These are phyloP conservation scores for Ceratoteleas bidentatus DNA, from an alignment of 1,140 invertebrate genomes.

Conservation along the genomic window DNA sequence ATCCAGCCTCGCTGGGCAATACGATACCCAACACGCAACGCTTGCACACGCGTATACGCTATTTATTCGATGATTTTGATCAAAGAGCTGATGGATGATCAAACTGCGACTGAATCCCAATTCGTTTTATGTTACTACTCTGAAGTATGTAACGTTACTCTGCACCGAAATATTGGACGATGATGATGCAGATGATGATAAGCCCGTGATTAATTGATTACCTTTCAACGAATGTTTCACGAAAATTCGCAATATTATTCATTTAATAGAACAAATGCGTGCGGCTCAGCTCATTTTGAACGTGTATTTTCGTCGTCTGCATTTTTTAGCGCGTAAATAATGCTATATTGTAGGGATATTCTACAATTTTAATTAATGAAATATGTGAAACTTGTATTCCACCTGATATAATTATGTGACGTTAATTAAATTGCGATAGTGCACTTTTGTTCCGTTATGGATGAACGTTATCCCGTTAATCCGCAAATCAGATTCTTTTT, in stretches of 20 bases:
- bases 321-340: constrained; percentile 19
- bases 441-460: constrained; percentile 14
- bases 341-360: constrained; percentile 20
- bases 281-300: constrained; percentile 12
- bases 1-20: constrained; percentile 72
- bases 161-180: constrained; percentile 43
- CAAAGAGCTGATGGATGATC: constrained; percentile 67
- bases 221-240: constrained; percentile 52
- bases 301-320: constrained; percentile 9
- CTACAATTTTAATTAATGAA: constrained; percentile 35
- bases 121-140: constrained; percentile 61
- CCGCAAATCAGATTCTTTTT: constrained; percentile 18
- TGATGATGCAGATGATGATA: constrained; percentile 59
- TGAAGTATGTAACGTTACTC: constrained; percentile 62
- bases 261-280: constrained; percentile 45
- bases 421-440: constrained; percentile 18
- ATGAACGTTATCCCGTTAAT: constrained; percentile 16
- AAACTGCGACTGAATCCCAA: constrained; percentile 65
- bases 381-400: constrained; percentile 17
- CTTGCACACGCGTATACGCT: constrained; percentile 65
- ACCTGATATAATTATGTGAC: not conserved
- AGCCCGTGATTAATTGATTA: constrained; percentile 64
- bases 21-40: constrained; percentile 71
- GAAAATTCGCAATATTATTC: constrained; percentile 53
- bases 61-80: constrained; percentile 68